These are phyloP conservation scores for Xenops minutus DNA, from an alignment of 2,797 vertebrate genomes.

Conservation along the genomic window DNA sequence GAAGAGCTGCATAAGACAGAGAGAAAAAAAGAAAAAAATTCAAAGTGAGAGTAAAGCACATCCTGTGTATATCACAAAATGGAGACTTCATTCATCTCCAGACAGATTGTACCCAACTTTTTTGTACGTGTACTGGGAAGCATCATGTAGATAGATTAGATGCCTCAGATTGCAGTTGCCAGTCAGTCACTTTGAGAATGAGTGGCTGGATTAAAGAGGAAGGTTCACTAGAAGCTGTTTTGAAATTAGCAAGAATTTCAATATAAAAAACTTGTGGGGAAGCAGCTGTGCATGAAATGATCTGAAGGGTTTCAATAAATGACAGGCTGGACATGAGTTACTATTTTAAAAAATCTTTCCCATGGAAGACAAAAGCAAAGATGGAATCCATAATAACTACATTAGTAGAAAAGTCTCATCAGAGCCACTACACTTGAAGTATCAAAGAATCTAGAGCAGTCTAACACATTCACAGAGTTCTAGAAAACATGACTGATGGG, in stretches of 20 bases:
- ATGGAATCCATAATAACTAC: neutral
- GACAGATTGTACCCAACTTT: fast-evolving
- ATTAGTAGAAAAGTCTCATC: neutral
- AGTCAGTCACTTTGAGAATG: neutral
- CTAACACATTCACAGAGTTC: neutral
- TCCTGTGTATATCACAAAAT: neutral
- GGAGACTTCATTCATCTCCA: neutral
- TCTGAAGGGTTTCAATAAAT: neutral
- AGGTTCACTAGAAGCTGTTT: neutral
- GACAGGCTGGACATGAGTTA: neutral
- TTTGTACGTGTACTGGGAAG: neutral
- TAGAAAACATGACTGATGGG: neutral
- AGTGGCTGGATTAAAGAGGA: neutral
- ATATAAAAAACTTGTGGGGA: neutral
- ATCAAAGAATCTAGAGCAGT: neutral
- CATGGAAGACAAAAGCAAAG: neutral
- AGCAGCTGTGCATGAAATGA: neutral
- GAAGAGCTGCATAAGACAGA: neutral
- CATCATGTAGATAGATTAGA: neutral
- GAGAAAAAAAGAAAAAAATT: neutral
- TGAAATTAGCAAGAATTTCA: neutral
- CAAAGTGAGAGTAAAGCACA: neutral
- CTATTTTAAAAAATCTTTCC: neutral
- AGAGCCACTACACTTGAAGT: neutral
- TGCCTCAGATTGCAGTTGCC: neutral